Evolutionary conservation across 1,140 invertebrate species (phyloP), one percentile per base, ranked within the genome.

Genomic region (Magallana angulata): DNA sequence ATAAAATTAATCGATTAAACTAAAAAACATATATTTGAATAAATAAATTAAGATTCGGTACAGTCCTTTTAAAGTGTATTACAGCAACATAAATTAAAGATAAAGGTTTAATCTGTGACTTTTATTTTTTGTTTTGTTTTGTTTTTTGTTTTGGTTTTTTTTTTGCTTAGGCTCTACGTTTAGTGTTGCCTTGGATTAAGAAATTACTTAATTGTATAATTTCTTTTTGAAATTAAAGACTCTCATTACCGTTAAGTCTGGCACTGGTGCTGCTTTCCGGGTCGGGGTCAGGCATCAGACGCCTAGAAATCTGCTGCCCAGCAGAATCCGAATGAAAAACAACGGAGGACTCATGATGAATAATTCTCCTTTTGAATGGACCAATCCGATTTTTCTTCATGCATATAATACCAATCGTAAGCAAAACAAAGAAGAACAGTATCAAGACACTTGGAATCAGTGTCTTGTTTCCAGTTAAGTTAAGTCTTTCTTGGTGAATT

Each of bases 201-300:
- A 24, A 24, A 24, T 24, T 24, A 24, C 24, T 24, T 24, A 24
- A 48, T 48, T 48, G 36, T 5, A 48, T 48, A 48, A 48, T 48
- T 48, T 48, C 2, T 48, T 4, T 4, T 48, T 48, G 2, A 48
- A 48, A 48, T 48, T 48, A 48, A 48, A 48, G 36, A 48, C 14
- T 16, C 16, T n/a, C 8, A 11, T 8, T 36, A 76, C 68, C 68
- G 30, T 76, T 76, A 9, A 76, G 24, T 76, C 68, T 36, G 24
- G 68, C 68, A 76, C 68, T 76, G 24, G 68, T 76, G 9, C 68
- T 76, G 14, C 68, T 76, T 30, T 76, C 68, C 1, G 68, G 68
- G 18, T 76, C 68, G 8, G 68, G 68, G 30, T 76, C 68, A 9
- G 68, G 68, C 1, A 76, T 18, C 14, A 76, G 24, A 11, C 68